Evolutionary conservation across 2,888 invertebrate species (phyloP).

Genomic region (Carcina quercana): DNA sequence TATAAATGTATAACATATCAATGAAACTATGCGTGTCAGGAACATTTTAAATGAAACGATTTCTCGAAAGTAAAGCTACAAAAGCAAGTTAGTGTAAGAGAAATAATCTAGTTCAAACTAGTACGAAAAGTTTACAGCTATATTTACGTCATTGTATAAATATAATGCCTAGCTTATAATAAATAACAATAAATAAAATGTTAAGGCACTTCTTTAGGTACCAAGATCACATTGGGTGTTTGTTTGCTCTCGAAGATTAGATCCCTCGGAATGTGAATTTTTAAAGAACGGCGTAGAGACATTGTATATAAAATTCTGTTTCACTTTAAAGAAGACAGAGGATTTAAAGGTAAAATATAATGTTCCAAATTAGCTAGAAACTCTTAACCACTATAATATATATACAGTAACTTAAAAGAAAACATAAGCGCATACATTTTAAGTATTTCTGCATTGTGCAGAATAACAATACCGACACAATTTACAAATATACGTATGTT

Average conservation of each 20-base stretch:
- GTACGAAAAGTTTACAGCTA: constrained; percentile 22
- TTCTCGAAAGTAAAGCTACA: background rate
- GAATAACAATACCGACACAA: constrained; percentile 74
- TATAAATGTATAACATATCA: too few species aligned
- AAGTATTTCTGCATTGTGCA: constrained; percentile 74
- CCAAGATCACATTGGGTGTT: constrained; percentile 67
- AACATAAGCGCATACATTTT: constrained; percentile 73
- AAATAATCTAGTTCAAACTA: background rate
- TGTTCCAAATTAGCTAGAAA: constrained; percentile 49
- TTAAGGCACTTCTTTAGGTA: constrained; percentile 70
- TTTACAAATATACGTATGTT: constrained; percentile 65
- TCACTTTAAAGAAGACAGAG: constrained; percentile 36
- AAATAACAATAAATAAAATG: constrained; percentile 71
- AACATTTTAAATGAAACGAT: constrained; percentile 1
- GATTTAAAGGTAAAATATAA: constrained; percentile 32
- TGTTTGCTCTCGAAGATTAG: constrained; percentile 38
- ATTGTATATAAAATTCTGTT: constrained; percentile 26
- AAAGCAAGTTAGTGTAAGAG: constrained; percentile 1
- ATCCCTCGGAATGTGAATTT: constrained; percentile 64
- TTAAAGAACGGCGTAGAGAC: constrained; percentile 23
- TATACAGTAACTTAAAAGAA: constrained; percentile 61
- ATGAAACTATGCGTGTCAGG: constrained; percentile 1
- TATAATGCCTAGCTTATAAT: constrained; percentile 56
- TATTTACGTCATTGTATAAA: constrained; percentile 62
- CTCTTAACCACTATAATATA: constrained; percentile 26